These are phyloP conservation scores for Pontoporia blainvillei DNA, from an alignment of 2,113 vertebrate genomes.

Conservation along the genomic window DNA sequence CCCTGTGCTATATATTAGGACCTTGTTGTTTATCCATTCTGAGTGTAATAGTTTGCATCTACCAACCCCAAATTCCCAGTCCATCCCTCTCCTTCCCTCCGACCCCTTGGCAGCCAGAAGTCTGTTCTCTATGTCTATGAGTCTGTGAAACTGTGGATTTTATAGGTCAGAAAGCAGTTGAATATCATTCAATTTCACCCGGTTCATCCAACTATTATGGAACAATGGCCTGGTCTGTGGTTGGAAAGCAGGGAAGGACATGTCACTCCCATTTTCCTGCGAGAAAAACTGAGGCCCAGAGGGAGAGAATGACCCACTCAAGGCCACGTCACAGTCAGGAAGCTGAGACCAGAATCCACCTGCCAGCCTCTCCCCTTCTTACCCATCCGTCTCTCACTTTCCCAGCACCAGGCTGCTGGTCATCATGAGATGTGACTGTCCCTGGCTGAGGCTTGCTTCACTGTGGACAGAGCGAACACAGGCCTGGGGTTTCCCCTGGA, in stretches of 20 bases:
- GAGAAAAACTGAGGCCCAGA: not conserved
- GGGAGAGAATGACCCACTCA: not conserved
- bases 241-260: not conserved
- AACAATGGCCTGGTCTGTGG: not conserved
- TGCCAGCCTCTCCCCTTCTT: not conserved
- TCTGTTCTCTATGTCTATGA: too few relatives aligned
- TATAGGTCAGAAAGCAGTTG: not conserved
- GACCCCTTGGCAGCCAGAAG: too few relatives aligned
- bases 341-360: not conserved
- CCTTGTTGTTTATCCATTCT: too few relatives aligned
- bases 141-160: not conserved
- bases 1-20: too few relatives aligned
- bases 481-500: not conserved
- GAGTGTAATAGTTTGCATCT: too few relatives aligned
- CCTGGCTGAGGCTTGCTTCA: rapidly evolving
- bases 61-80: too few relatives aligned
- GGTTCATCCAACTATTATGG: rapidly evolving
- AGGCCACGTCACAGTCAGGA: not conserved
- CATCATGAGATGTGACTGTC: not conserved
- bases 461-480: not conserved
- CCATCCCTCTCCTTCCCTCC: too few relatives aligned
- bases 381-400: rapidly evolving
- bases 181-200: not conserved
- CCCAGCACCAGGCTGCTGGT: not conserved
- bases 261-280: not conserved